Conservation (phyloP, 2,113 vertebrate species). For the Halcyon malimbica region DNA sequence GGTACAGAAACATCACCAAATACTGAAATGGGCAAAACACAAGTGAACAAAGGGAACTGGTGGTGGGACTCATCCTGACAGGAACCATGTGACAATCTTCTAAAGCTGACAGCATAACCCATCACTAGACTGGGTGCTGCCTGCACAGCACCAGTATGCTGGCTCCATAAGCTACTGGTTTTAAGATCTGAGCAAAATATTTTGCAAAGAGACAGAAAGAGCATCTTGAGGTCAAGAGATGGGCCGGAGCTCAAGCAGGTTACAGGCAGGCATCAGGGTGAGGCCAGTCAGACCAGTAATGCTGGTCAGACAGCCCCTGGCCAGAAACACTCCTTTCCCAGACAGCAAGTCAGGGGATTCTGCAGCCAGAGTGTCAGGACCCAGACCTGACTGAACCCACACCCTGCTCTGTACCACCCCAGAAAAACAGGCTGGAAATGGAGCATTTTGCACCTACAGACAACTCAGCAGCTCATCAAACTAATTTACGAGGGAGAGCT, state of each 20-base stretch:
- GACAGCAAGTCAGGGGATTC: neutral
- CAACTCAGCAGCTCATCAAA: neutral
- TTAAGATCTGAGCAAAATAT: neutral
- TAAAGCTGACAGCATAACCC: neutral
- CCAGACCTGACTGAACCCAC: neutral
- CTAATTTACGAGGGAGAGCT: neutral
- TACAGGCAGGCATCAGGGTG: neutral
- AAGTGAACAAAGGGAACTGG: neutral
- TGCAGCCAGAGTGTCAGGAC: neutral
- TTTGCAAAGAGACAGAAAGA: neutral
- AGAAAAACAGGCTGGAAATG: neutral
- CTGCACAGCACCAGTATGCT: neutral
- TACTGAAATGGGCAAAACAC: neutral
- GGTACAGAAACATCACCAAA: neutral
- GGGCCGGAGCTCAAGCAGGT: neutral
- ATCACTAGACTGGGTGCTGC: rapidly evolving
- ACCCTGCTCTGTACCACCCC: neutral
- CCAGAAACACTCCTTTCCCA: neutral
- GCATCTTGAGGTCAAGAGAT: neutral
- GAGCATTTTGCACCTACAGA: neutral
- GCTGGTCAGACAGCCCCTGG: neutral
- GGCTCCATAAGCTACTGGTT: neutral
- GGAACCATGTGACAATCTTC: neutral
- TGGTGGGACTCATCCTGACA: neutral
- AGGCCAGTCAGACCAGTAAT: neutral